Evolutionary conservation across 2,797 vertebrate species (phyloP), one percentile per base, ranked within the genome.

Genomic region (Trematomus bernacchii): DNA sequence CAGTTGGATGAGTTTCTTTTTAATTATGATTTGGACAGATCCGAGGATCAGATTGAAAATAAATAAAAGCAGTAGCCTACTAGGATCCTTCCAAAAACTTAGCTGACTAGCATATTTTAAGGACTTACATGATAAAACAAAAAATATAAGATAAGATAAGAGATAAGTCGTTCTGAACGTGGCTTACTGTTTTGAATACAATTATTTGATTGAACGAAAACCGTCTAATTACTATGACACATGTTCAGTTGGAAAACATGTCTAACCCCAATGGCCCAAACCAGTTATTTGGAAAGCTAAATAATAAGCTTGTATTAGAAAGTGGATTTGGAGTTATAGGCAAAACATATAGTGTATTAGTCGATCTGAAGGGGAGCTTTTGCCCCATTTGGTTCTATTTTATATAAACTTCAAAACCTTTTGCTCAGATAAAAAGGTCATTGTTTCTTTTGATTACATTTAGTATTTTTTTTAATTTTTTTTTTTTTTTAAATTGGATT

Each of bases 21-120:
- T 2, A 4, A 43, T 46, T 27, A 18, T 70, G 65, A 7, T 50
- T 23, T 12, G 37, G 30, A 27, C 33, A 43, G 15, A 65, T 30
- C n/a, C 46, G 47, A 72, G 6, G 1, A 9, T 69, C 14, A 54
- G n/a, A 53, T 65, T 14, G 37, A 40, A 77, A 30, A 11, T 23
- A 15, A 47, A 66, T 53, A 6, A 74, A 23, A 64, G 21, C 44
- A 59, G 40, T 23, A 23, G n/a, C n/a, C n/a, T 51, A 30, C 3
- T 40, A 18, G 6, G 10, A 23, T 19, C 46, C 4, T 19, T 6
- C 15, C 40, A 33, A 23, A 15, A 43, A 47, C 18, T 2, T 13
- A 18, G 60, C 27, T 48, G 30, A 2, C 43, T 33, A 19, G 18
- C 16, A 62, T 21, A 60, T 11, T 44, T 51, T 3, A 61, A 44